Evolutionary conservation across 2,797 vertebrate genomes (phyloP), one percentile per base, ranked within the genome.

Genomic region (Rhinichthys osculus): DNA sequence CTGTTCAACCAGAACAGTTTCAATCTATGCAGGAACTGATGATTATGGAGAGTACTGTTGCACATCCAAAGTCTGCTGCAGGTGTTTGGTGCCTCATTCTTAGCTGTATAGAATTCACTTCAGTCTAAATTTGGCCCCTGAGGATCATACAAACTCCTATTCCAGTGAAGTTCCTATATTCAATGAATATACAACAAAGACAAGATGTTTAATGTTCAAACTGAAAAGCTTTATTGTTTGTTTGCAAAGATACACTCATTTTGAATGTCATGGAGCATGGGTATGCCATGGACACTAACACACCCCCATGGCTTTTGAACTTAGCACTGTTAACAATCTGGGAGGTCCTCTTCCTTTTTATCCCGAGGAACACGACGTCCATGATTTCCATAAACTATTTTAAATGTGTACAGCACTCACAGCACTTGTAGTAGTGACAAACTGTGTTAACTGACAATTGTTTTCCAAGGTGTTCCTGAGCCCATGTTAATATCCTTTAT

Each of bases 121-220:
- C 27, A 27, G 27, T 27, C 27, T 27, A 27, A 27, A 27, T 27
- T 27, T 27, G 27, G 27, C 27, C 27, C 27, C 27, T 27, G 27
- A 27, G 27, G 27, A 27, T 67, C 64, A 67, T 67, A 67, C 64
- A 67, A 35, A 67, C 27, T 27, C 27, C 27, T 66, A 16, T 67
- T 35, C 30, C 64, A 67, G 64, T 67, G 64, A 67, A 67, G 64
- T 35, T 67, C 64, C 64, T 33, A 67, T 35, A 67, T 67, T 67
- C 30, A 66, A 67, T 67, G 66, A 67, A 67, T 67, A 9, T 67
- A 67, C 30, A 67, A 67, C 16, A 7, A 67, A 67, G 66, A 67
- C 66, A 67, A 67, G 66, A 67, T 67, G 33, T 67, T 35, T 67
- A 67, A 67, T 67, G 66, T 67, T 67, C 66, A 69, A 69, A 69